Evolutionary conservation across 2,113 vertebrate genomes (phyloP).

Genomic region (Archilochus colubris): DNA sequence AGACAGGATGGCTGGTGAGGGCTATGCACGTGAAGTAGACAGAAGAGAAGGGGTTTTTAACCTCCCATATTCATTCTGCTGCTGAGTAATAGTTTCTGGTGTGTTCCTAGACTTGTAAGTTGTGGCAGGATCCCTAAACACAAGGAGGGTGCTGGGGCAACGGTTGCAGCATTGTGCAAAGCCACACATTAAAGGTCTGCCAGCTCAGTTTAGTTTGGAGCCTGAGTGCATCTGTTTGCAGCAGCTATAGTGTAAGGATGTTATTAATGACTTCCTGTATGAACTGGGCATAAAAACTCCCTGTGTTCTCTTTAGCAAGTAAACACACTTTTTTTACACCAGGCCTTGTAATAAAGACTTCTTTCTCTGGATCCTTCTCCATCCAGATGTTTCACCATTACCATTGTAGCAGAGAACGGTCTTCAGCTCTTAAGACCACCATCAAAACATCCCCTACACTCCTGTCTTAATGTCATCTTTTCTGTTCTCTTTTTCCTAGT

Average conservation of each 20-base stretch:
- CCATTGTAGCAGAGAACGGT: neutral
- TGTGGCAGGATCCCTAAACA: neutral
- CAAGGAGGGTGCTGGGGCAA: neutral
- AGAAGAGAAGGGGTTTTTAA: neutral
- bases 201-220: constrained; percentile 23
- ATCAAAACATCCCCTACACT: neutral
- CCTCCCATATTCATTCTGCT: neutral
- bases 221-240: neutral
- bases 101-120: neutral
- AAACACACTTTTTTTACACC: neutral
- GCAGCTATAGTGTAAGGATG: neutral
- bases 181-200: neutral
- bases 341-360: constrained; percentile 30
- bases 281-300: neutral
- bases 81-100: neutral
- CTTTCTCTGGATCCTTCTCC: constrained; percentile 15
- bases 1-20: neutral
- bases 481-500: constrained; percentile 14
- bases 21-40: fast-evolving
- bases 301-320: constrained; percentile 40
- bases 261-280: neutral
- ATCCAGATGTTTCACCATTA: neutral
- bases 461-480: neutral
- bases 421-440: neutral
- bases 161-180: neutral